Evolutionary conservation across 2,797 vertebrate species (phyloP).

Genomic region (Chelon auratus): DNA sequence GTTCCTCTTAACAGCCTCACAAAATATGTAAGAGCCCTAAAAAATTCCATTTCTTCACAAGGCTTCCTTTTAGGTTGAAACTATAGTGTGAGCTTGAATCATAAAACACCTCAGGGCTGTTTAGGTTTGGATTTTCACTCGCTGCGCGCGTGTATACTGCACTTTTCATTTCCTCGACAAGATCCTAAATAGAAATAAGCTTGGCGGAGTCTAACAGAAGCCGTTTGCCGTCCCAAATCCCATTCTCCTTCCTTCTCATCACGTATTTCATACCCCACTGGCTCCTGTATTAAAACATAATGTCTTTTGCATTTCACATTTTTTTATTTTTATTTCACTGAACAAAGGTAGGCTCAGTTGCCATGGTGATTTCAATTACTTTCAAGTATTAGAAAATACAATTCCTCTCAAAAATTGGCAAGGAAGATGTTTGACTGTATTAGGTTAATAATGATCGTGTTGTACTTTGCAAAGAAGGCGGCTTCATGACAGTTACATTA

Average conservation of each 20-base stretch:
- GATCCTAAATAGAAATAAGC: constrained; percentile 67
- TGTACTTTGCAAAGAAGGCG: constrained; percentile 11
- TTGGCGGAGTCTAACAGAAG: constrained; percentile 52
- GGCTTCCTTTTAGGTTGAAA: constrained; percentile 41
- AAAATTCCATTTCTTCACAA: constrained; percentile 47
- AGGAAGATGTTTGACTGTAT: constrained; percentile 30
- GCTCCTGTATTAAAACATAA: constrained; percentile 76
- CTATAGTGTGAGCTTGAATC: constrained; percentile 51
- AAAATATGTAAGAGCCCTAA: constrained; percentile 53
- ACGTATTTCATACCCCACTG: constrained; percentile 74
- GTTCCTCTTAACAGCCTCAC: constrained; percentile 18
- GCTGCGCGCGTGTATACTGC: constrained; percentile 28
- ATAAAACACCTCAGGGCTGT: constrained; percentile 48
- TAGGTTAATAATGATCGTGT: constrained; percentile 11
- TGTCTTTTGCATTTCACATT: constrained; percentile 72
- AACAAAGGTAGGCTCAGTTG: constrained; percentile 74
- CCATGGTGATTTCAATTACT: constrained; percentile 80
- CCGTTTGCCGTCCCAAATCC: constrained; percentile 65
- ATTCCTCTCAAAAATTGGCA: constrained; percentile 56
- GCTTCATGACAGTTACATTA: neutral
- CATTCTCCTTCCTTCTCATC: constrained; percentile 63
- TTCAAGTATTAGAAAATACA: constrained; percentile 70
- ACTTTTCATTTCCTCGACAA: constrained; percentile 63
- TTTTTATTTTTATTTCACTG: constrained; percentile 74
- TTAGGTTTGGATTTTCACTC: constrained; percentile 35